Evolutionary conservation across 2,797 vertebrate genomes (phyloP), one percentile per base, ranked within the genome.

Genomic region (Ispidina picta): DNA sequence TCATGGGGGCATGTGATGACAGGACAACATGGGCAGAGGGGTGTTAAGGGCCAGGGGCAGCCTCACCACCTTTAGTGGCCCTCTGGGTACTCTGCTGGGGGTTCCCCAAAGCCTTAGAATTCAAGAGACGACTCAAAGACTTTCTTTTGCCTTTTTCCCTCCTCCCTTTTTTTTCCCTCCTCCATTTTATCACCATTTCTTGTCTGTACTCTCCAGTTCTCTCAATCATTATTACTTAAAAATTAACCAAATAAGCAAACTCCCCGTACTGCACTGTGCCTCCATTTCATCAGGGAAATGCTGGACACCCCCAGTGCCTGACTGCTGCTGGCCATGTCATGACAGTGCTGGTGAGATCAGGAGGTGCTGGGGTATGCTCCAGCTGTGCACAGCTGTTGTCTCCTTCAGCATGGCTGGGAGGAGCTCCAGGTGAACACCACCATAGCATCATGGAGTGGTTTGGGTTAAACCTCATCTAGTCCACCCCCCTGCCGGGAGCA

Each of bases 61-160:
- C 23, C 46, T 85, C 43, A 44, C 25, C 2, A 0, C 6, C 5
- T 54, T 46, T 39, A 58, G 39, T 71, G 37, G 21, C n/a, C 46
- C 26, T 48, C 23, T 59, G 23, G 0, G 1, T 1, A 0, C 41
- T 58, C 3, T 0, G 44, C 54, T 1, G 4, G 11, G 29, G 33
- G 12, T 44, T 77, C n/a, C 43, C 29, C 31, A 69, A 28, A 15
- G 44, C 39, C 73, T 39, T 70, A n/a, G 79, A 66, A 63, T 0
- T 3, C 29, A 35, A 69, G 26, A 49, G 12, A 68, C 15, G 11
- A 17, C 8, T 48, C 33, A 59, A 72, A 78, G 16, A 13, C 2
- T 15, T 18, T 10, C 31, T 66, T 51, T 49, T 37, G 10, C 26
- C 26, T 33, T 62, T 64, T 46, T 15, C 25, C 49, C 25, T 28